phyloP scores from a whole-genome alignment of 2,797 vertebrate species.

The Onychomys arenicola region DNA sequence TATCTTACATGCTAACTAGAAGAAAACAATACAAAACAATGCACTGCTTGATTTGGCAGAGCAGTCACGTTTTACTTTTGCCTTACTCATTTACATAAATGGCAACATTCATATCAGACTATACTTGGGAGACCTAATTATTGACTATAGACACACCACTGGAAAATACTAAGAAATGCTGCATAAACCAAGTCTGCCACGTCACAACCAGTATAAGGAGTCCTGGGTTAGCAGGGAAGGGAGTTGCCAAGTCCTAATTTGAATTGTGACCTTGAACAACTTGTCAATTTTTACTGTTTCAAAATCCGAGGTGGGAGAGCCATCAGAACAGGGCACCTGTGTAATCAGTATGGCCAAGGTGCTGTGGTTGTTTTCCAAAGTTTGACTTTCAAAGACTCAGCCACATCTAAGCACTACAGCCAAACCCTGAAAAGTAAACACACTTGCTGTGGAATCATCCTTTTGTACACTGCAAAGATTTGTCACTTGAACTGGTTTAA shows the following conservation, averaged over 20 bases:
- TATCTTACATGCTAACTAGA: neutral
- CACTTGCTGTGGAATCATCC: too few species aligned
- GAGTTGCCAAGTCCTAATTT: neutral
- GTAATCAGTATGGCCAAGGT: neutral
- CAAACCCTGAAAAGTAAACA: neutral
- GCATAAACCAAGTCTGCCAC: neutral
- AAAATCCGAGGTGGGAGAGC: neutral
- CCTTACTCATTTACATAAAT: neutral
- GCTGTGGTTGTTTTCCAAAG: neutral
- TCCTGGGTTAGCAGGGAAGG: neutral
- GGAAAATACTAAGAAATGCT: neutral
- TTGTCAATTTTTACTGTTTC: conserved; percentile 4
- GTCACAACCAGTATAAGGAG: neutral
- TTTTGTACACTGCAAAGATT: too few species aligned
- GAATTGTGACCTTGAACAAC: neutral
- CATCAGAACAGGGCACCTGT: neutral
- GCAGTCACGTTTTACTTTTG: neutral
- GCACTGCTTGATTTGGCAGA: neutral
- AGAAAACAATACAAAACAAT: neutral
- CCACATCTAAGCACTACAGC: too few species aligned
- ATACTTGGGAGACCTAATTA: neutral
- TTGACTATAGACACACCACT: neutral
- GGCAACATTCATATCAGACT: neutral
- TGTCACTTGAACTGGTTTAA: too few species aligned
- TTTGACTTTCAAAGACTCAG: neutral